These are phyloP conservation scores for Myiagra hebetior DNA, from an alignment of 2,113 vertebrate species.

Conservation along the genomic window DNA sequence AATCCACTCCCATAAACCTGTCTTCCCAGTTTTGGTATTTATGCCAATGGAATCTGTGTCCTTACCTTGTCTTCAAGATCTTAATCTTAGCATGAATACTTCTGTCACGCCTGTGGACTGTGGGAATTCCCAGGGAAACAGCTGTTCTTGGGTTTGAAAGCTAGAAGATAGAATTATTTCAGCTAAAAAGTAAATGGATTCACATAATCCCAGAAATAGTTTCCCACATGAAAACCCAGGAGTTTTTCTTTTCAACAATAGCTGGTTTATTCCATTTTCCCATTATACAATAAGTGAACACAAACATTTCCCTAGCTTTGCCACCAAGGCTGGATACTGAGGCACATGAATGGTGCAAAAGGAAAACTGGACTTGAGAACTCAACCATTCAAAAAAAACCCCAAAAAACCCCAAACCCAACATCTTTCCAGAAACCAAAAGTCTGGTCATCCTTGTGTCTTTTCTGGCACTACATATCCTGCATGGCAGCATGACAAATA, in stretches of 20 bases:
- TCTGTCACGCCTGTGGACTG: not conserved
- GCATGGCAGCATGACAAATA: not conserved
- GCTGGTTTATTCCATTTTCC: not conserved
- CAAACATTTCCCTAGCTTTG: not conserved
- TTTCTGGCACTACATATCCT: not conserved
- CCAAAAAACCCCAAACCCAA: not conserved
- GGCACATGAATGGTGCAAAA: not conserved
- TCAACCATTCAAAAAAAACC: not conserved
- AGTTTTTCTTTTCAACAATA: not conserved
- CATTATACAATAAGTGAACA: not conserved
- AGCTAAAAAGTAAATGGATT: not conserved
- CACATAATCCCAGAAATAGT: not conserved
- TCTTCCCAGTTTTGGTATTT: not conserved
- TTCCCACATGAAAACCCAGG: not conserved
- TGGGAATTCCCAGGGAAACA: not conserved
- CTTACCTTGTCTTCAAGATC: not conserved
- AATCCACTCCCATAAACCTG: not conserved
- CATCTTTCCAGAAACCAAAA: not conserved
- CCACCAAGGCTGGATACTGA: not conserved
- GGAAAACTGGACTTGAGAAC: not conserved
- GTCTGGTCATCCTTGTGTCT: rapidly evolving
- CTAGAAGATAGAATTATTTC: not conserved
- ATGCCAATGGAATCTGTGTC: not conserved
- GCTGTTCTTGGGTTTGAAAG: not conserved
- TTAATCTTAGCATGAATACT: not conserved